Evolutionary conservation across 2,113 vertebrate species (phyloP).

Genomic region (Sebastes schlegelii): DNA sequence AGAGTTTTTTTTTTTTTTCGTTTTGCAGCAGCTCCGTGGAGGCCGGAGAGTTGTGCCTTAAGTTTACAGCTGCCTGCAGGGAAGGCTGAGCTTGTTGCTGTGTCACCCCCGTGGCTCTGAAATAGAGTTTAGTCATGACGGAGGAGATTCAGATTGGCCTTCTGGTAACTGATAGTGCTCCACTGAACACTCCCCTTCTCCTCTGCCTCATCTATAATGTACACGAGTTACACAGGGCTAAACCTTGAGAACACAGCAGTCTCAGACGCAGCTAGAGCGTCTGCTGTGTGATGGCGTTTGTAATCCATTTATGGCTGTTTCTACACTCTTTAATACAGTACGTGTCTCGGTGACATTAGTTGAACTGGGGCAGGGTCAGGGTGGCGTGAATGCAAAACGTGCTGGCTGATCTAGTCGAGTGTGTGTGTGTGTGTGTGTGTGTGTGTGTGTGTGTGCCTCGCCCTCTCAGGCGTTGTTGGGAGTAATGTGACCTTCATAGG

Average conservation of each 20-base stretch:
- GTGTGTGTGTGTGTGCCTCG: conserved; percentile 15
- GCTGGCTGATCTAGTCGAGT: conserved; percentile 29
- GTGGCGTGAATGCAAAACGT: conserved; percentile 19
- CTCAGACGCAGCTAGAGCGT: conserved; percentile 35
- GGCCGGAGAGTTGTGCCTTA: conserved; percentile 30
- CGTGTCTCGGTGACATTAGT: conserved; percentile 43
- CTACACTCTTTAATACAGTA: conserved; percentile 27
- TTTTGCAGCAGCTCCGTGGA: background rate
- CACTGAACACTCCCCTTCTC: conserved; percentile 68
- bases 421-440: conserved; percentile 27
- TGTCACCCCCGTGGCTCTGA: conserved; percentile 42
- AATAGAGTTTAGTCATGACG: conserved; percentile 56
- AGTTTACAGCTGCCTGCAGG: conserved; percentile 46
- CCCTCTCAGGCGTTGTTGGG: conserved; percentile 56
- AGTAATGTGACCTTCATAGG: conserved; percentile 81
- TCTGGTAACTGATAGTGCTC: conserved; percentile 76
- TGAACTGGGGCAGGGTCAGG: conserved; percentile 36
- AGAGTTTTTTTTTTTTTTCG: background rate
- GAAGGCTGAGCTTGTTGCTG: conserved; percentile 34
- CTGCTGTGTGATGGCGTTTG: conserved; percentile 31
- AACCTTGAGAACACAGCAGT: conserved; percentile 55
- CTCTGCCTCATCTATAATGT: conserved; percentile 77
- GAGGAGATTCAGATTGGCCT: conserved; percentile 63
- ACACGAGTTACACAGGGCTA: conserved; percentile 59
- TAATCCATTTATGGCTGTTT: conserved; percentile 55